Evolutionary conservation across 2,797 vertebrate genomes (phyloP).

Genomic region (Bradypodion ventrale): DNA sequence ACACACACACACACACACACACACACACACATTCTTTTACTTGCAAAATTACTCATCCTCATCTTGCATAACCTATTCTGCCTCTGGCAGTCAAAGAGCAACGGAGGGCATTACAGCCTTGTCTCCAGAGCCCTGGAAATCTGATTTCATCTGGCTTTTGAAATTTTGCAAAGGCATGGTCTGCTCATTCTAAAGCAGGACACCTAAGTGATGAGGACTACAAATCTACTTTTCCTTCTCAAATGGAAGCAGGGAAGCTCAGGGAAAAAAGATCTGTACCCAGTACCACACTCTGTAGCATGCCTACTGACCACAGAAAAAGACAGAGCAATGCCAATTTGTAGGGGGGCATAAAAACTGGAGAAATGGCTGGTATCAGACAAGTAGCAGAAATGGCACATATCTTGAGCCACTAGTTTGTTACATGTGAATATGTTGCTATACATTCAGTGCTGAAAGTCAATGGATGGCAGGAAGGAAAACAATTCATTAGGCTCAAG

Average conservation of each 20-base stretch:
- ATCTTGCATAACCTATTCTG: background rate
- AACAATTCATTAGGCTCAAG: background rate
- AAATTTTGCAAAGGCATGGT: background rate
- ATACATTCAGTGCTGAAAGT: background rate
- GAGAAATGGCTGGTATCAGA: background rate
- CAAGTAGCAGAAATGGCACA: background rate
- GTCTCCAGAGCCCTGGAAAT: background rate
- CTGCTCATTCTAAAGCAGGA: background rate
- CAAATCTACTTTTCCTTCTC: background rate
- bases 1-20: too few species aligned
- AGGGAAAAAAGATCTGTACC: background rate
- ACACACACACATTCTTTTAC: too few species aligned
- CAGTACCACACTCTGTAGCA: background rate
- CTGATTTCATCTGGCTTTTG: background rate
- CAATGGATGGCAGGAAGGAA: background rate
- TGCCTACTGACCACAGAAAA: background rate
- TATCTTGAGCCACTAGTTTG: background rate
- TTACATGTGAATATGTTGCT: background rate
- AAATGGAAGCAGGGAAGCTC: background rate
- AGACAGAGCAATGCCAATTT: background rate
- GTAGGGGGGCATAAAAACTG: background rate
- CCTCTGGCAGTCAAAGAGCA: background rate
- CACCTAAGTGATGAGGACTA: background rate
- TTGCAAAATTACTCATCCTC: background rate
- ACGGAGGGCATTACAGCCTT: background rate